phyloP scores from a whole-genome alignment of 2,797 vertebrate species.

The Rhyacichthys aspro region DNA sequence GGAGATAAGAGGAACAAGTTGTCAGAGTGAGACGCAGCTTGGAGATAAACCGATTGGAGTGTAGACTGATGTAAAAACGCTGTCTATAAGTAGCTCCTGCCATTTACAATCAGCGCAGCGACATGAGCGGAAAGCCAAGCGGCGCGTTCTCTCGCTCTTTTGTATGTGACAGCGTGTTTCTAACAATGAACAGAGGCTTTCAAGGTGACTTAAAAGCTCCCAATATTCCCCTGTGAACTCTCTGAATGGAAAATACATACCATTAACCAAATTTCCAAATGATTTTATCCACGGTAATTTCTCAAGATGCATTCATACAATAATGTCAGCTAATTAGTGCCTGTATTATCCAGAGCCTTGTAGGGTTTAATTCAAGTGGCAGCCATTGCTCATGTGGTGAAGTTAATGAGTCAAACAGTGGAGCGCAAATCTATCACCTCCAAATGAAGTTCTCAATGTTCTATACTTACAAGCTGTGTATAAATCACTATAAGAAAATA shows the following conservation, averaged over 20 bases:
- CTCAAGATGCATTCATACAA: conserved; percentile 10
- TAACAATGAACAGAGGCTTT: background rate
- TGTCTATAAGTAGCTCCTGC: conserved; percentile 38
- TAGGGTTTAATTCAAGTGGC: conserved; percentile 15
- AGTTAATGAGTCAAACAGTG: conserved; percentile 5
- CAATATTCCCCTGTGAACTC: background rate
- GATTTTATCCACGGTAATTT: background rate
- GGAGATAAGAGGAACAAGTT: conserved; percentile 54
- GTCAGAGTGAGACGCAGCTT: conserved; percentile 37
- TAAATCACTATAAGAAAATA: conserved; percentile 3
- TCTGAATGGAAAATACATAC: background rate
- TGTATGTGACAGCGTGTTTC: background rate
- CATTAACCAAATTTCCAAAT: conserved; percentile 8
- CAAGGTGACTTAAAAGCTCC: background rate
- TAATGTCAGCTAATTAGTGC: conserved; percentile 12
- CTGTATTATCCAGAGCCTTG: conserved; percentile 3
- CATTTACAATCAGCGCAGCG: conserved; percentile 24
- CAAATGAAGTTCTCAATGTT: conserved; percentile 7
- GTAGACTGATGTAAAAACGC: conserved; percentile 42
- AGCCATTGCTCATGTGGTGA: conserved; percentile 1
- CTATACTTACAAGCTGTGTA: background rate
- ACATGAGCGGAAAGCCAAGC: conserved; percentile 17
- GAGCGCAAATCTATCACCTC: conserved; percentile 7
- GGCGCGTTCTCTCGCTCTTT: background rate
- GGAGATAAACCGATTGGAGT: conserved; percentile 53